Percentiles rank a stretch among this genome's conserved stretches.
phyloP scores from a whole-genome alignment of 2,113 vertebrate genomes.

The Corvus hawaiiensis region DNA sequence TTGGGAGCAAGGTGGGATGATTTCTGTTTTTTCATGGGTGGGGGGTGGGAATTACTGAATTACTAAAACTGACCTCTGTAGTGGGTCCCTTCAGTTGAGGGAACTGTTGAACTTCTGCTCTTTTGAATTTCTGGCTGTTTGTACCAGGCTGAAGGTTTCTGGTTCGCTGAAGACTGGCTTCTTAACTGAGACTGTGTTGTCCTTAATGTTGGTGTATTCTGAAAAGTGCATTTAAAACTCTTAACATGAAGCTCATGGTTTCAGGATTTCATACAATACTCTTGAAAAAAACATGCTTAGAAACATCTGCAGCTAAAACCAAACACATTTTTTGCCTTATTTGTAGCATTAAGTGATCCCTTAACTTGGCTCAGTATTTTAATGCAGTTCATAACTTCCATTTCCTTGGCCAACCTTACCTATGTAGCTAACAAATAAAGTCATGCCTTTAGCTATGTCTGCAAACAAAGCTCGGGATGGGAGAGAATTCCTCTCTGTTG shows the following conservation, averaged over 20 bases:
- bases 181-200: neutral
- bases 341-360: neutral
- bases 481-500: neutral
- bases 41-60: neutral
- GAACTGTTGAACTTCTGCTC: neutral
- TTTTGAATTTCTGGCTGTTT: neutral
- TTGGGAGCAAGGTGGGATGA: neutral
- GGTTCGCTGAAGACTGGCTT: neutral
- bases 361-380: neutral
- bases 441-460: neutral
- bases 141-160: neutral
- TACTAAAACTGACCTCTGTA: neutral
- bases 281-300: neutral
- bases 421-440: rapidly evolving
- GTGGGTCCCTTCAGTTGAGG: neutral
- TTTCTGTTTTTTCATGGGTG: neutral
- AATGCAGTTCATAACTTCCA: neutral
- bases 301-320: neutral
- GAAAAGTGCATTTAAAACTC: neutral
- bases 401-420: neutral
- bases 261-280: neutral
- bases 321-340: neutral
- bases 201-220: neutral
- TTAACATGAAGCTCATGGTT: neutral
- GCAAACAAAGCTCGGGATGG: neutral